These are phyloP conservation scores for Rotaria socialis DNA, from an alignment of 2,888 invertebrate genomes.

Conservation along the genomic window DNA sequence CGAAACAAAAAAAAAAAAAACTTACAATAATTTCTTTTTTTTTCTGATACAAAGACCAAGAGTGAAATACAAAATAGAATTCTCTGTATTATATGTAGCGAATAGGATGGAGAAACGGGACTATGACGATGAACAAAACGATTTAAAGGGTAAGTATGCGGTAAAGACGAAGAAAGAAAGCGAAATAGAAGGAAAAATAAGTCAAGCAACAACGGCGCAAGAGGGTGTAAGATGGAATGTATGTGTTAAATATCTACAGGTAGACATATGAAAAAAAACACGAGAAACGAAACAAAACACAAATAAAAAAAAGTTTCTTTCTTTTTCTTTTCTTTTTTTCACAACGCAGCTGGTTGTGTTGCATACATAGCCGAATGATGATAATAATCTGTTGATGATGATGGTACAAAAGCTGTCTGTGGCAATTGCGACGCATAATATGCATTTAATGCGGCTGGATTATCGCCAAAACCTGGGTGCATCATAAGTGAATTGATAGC, in stretches of 20 bases:
- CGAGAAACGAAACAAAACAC: neutral
- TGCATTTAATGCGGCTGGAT: constrained; percentile 33
- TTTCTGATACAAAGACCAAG: neutral
- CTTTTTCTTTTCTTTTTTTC: neutral
- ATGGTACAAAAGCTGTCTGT: constrained; percentile 22
- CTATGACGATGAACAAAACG: neutral
- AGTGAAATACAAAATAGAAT: constrained; percentile 20
- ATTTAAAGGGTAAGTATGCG: constrained; percentile 2
- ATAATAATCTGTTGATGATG: constrained; percentile 35
- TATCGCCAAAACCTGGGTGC: neutral
- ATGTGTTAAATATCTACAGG: constrained; percentile 11
- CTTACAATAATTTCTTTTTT: neutral
- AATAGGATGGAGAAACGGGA: neutral
- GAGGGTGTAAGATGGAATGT: neutral
- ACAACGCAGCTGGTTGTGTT: constrained; percentile 5
- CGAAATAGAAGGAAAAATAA: neutral
- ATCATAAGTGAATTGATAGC: neutral
- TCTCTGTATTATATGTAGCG: constrained; percentile 7
- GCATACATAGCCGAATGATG: constrained; percentile 28
- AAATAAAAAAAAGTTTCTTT: neutral
- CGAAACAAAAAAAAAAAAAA: neutral
- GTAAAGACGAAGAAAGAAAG: neutral
- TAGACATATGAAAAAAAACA: neutral
- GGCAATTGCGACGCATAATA: neutral
- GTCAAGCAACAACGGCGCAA: neutral